These are phyloP conservation scores for Cantharis lateralis DNA, from an alignment of 2,888 invertebrate genomes.

Conservation along the genomic window DNA sequence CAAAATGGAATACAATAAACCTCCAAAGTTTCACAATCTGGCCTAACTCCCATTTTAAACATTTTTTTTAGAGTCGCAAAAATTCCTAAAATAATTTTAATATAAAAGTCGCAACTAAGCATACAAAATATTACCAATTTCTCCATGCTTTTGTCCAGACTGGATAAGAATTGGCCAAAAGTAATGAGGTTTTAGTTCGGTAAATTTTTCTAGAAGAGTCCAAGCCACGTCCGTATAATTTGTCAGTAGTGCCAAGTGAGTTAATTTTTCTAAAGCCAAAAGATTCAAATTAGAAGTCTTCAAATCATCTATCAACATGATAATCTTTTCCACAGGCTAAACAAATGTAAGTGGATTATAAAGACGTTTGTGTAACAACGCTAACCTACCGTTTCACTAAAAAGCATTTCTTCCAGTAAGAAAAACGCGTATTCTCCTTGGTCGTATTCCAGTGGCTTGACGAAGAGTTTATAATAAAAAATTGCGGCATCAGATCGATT, in stretches of 20 bases:
- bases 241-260: conserved; percentile 56
- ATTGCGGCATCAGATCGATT: conserved; percentile 58
- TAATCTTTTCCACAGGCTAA: conserved; percentile 56
- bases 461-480: conserved; percentile 52
- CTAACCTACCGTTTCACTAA: conserved; percentile 55
- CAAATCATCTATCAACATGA: conserved; percentile 55
- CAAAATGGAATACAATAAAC: conserved; percentile 61
- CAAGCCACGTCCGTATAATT: conserved; percentile 56
- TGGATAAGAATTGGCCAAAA: conserved; percentile 68
- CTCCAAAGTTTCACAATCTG: conserved; percentile 63
- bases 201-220: conserved; percentile 50
- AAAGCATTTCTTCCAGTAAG: conserved; percentile 63
- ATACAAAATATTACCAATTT: conserved; percentile 54
- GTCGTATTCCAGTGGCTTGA: conserved; percentile 50
- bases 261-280: conserved; percentile 49
- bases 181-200: conserved; percentile 61
- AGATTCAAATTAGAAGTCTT: conserved; percentile 58
- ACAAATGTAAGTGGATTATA: conserved; percentile 15
- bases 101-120: background rate
- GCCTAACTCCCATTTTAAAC: conserved; percentile 59
- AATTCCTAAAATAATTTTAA: conserved; percentile 53
- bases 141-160: conserved; percentile 59
- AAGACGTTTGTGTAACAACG: background rate
- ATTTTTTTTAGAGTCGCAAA: conserved; percentile 61
- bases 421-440: conserved; percentile 60